Base-by-base conservation (phyloP, 2,113 vertebrate genomes). In the Calidris pygmaea region DNA sequence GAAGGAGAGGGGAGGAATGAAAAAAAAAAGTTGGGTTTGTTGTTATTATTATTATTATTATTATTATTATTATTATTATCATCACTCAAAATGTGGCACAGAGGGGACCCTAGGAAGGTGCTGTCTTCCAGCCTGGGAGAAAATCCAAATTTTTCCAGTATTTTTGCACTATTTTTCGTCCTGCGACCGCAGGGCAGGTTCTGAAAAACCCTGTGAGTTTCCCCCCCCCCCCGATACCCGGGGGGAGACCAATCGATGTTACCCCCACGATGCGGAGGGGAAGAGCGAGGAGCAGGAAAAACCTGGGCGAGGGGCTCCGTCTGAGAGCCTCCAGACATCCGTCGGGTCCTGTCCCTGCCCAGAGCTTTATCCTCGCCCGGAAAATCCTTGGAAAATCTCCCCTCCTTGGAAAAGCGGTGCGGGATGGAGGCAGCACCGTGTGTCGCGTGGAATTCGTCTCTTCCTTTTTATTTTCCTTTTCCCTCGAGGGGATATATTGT, bases 251-350 rank as follows among this genome's bases (percentile, higher is more conserved):
- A 10, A 5, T 3, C 1, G 1, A 8, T 34, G 77, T 77, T 53
- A 10, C 43, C 79, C 76, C 62, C 37, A 21, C 6, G 4, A 19
- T 7, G 22, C 8, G 4, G 43, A 62, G 47, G 50, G 65, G 85
- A 87, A 68, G 39, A 59, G 17, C 4, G 7, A 79, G 53, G 50
- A 73, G 7, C 6, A 13, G 53, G 62, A 14, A 72, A 66, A 34
- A 74, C 7, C 6, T 7, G 2, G 14, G 16, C 6, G 66, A 62
- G 17, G 9, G 29, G 59, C 53, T 35, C 60, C 0, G 0, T 35
- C 56, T 0, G 0, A 70, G 35, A 88, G 27, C 20, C 70, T 59
- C 72, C 41, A 6, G 68, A 52, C 14, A 24, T 5, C 1, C 3
- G 20, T 7, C 5, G 1, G 53, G 41, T 68, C 70, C 67, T 3